Percentiles rank a stretch among this genome's conserved stretches.
Evolutionary conservation across 2,888 invertebrate genomes (phyloP).

Genomic region (Temnothorax unifasciatus): DNA sequence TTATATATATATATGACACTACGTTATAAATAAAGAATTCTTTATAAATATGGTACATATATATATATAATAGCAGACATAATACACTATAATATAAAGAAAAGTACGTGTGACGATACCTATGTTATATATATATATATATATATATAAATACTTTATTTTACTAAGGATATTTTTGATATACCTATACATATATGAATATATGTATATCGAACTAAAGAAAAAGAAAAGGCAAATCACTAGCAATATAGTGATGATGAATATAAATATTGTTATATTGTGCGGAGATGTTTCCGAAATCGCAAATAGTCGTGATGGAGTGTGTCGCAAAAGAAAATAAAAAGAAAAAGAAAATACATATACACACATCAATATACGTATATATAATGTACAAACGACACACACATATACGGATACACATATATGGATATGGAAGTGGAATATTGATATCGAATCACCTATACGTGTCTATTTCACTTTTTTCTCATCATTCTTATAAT

Average conservation of each 20-base stretch:
- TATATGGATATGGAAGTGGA: background rate
- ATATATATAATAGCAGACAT: conserved; percentile 67
- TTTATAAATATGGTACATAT: conserved; percentile 57
- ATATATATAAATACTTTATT: conserved; percentile 85
- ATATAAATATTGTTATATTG: conserved; percentile 74
- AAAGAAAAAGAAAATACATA: background rate
- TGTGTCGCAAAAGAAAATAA: conserved; percentile 57
- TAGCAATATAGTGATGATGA: conserved; percentile 61
- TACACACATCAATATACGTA: background rate
- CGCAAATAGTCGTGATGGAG: conserved; percentile 60
- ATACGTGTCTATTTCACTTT: conserved; percentile 1
- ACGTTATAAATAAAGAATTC: conserved; percentile 61
- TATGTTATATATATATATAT: conserved; percentile 83
- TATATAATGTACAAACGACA: conserved; percentile 1
- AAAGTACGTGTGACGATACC: conserved; percentile 78
- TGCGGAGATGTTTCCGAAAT: conserved; percentile 49
- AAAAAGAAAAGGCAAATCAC: conserved; percentile 59
- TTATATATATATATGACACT: conserved; percentile 61
- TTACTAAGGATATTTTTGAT: conserved; percentile 86
- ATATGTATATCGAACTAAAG: conserved; percentile 74
- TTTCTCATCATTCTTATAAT: background rate
- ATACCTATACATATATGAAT: conserved; percentile 82
- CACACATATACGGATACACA: background rate
- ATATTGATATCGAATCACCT: background rate
- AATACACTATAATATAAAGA: conserved; percentile 79